A percentile compares a stretch with the other conserved stretches of the same genome.
Evolutionary conservation across 2,113 vertebrate species (phyloP).

Genomic region (Heliornis fulica): DNA sequence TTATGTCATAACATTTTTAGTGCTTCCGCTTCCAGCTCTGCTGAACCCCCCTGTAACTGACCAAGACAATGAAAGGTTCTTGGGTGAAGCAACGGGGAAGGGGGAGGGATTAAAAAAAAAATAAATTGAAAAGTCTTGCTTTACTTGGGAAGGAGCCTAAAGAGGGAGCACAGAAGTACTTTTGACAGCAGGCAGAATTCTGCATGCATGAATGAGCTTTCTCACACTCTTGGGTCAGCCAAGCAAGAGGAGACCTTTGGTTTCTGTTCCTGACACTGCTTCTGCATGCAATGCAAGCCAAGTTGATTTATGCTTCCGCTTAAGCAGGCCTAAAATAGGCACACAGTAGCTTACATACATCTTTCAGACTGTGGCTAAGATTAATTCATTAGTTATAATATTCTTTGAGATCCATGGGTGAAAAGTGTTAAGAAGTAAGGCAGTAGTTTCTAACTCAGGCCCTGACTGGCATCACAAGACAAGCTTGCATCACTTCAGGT

Average conservation of each 20-base stretch:
- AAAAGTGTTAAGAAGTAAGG: not conserved
- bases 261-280: not conserved
- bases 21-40: not conserved
- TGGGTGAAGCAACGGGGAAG: not conserved
- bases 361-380: not conserved
- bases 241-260: not conserved
- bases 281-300: not conserved
- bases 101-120: no score
- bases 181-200: not conserved
- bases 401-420: not conserved
- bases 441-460: not conserved
- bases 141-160: not conserved
- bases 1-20: not conserved
- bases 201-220: not conserved
- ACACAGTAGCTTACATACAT: not conserved
- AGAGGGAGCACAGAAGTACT: not conserved
- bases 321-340: not conserved
- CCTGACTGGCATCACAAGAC: not conserved
- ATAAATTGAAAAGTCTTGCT: no score
- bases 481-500: accelerated
- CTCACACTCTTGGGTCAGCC: not conserved
- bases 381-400: not conserved
- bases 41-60: not conserved
- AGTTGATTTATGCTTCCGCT: not conserved
- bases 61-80: not conserved